Base-by-base conservation (phyloP, 1,140 invertebrate genomes). In the Drosophila ambigua region DNA sequence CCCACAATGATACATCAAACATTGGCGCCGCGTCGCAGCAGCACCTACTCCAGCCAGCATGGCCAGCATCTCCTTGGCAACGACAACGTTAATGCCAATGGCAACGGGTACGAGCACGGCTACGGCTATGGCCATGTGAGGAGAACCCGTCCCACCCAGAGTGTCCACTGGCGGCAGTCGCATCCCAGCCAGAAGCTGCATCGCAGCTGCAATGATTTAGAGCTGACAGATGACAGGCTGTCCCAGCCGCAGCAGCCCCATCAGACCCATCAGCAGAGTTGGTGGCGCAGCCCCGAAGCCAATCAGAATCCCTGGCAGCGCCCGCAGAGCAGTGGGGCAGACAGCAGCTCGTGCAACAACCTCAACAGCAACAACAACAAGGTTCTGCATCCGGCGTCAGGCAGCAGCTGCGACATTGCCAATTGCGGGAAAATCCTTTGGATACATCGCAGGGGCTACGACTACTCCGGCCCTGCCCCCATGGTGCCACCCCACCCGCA, bases 351-450 rank as follows among this genome's bases (percentile, higher is more conserved):
- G 41, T 41, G 45, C 57, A 31, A 39, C 11, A 68, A 62, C 20
- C 51, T 52, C 57, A 67, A 59, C 49, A 61, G 15, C 49, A n/a
- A 26, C 45, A 72, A 65, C 50, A 68, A 49, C 43, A 72, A 54
- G 35, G 49, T 44, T 28, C 26, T 49, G 53, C 72, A 60, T 43
- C 80, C 69, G 51, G 35, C 35, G 2, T 5, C 35, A 4, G 72
- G 50, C 31, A 79, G 83, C 51, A 61, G 63, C 35, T 91, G 90
- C 62, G 81, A 91, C 43, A 80, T 91, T 55, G 72, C 79, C 45
- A 91, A 91, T 58, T 91, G 90, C 31, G 90, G 90, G 44, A 91
- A 91, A 79, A 55, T 91, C 51, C 69, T 91, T 4, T 91, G 90
- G 90, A 24, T 91, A 41, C 76, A 77, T 46, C 77, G 80, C 2